Evolutionary conservation across 2,888 invertebrate genomes (phyloP).

Genomic region (Cordilura impudica): DNA sequence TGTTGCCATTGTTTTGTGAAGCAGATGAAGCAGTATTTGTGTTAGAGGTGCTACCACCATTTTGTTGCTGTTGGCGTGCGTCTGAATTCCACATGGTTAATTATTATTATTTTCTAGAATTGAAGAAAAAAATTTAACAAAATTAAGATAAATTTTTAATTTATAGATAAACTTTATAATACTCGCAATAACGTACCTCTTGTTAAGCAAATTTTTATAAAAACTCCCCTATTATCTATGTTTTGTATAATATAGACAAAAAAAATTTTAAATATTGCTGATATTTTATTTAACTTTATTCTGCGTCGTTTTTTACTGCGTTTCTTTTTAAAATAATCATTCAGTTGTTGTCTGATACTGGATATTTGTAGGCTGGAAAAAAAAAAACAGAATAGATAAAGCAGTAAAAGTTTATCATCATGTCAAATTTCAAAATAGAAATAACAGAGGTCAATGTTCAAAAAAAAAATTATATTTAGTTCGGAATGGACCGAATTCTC

Average conservation of each 20-base stretch:
- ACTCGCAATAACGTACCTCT: neutral
- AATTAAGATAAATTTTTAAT: neutral
- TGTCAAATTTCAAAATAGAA: no score
- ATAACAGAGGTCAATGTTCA: no score
- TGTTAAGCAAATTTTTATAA: constrained; percentile 2
- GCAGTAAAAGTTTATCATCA: no score
- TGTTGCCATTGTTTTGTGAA: constrained; percentile 53
- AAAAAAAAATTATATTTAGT: no score
- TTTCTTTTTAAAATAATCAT: constrained; percentile 3
- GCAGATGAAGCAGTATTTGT: constrained; percentile 36
- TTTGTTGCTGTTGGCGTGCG: constrained; percentile 71
- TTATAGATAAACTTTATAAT: neutral
- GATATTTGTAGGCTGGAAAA: neutral
- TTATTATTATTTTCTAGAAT: neutral
- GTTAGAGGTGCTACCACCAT: constrained; percentile 71
- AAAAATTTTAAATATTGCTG: constrained; percentile 28
- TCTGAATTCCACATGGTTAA: constrained; percentile 77
- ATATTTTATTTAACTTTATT: constrained; percentile 11
- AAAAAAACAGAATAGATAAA: neutral
- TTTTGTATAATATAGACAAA: neutral
- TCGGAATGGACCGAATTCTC: no score
- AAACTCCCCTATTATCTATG: constrained; percentile 17
- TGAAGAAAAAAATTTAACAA: neutral
- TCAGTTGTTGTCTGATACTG: neutral
- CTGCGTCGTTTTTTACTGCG: constrained; percentile 24